phyloP scores from a whole-genome alignment of 2,888 invertebrate species.

The Pantelozetes paolii region DNA sequence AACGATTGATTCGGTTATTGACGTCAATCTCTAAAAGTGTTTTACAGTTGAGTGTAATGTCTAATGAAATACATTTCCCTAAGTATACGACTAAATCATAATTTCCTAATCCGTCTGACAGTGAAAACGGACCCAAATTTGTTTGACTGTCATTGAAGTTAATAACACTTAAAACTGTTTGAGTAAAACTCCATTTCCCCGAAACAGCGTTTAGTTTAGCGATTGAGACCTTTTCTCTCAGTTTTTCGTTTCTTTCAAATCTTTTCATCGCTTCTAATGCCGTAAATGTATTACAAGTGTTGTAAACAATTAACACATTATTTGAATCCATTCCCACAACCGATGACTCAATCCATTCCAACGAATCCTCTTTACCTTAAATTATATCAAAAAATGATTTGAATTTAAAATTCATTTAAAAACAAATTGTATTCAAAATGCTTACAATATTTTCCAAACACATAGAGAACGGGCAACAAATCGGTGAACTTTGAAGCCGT shows the following conservation, averaged over 20 bases:
- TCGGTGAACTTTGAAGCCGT: slow-evolving; percentile 13
- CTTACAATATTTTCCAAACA: slow-evolving; percentile 15
- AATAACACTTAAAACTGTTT: neutral
- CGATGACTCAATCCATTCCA: slow-evolving; percentile 5
- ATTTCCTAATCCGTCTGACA: neutral
- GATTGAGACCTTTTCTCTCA: slow-evolving; percentile 10
- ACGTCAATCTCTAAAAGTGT: slow-evolving; percentile 36
- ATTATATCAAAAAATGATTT: neutral
- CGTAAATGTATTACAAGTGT: neutral
- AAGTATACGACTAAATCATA: slow-evolving; percentile 38
- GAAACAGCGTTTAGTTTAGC: slow-evolving; percentile 12
- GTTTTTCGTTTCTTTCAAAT: neutral
- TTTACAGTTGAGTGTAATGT: slow-evolving; percentile 23
- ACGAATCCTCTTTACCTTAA: slow-evolving; percentile 6
- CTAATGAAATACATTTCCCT: slow-evolving; percentile 29
- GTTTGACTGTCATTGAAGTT: neutral
- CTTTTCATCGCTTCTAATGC: neutral
- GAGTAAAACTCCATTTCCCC: slow-evolving; percentile 14
- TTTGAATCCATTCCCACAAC: neutral
- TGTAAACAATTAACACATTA: slow-evolving; percentile 26
- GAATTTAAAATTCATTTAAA: neutral
- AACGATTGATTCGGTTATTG: neutral
- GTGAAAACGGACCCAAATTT: slow-evolving; percentile 20
- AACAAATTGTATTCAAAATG: neutral
- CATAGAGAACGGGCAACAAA: slow-evolving; percentile 36